Percentiles rank a stretch among this genome's conserved stretches.
phyloP scores from a whole-genome alignment of 2,888 invertebrate species.

The Phortica okadai region DNA sequence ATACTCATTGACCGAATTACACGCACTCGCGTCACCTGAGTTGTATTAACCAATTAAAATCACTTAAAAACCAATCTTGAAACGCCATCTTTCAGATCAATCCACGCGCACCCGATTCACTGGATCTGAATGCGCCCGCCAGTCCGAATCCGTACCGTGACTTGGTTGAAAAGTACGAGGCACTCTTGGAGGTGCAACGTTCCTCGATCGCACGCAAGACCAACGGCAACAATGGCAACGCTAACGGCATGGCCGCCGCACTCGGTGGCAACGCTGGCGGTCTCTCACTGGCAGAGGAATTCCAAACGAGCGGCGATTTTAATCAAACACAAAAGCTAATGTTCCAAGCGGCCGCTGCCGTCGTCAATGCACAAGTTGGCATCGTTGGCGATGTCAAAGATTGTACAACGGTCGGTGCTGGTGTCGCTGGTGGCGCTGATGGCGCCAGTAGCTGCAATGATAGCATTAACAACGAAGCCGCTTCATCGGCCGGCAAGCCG shows the following conservation, averaged over 20 bases:
- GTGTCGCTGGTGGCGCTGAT: neutral
- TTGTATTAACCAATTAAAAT: slow-evolving; percentile 26
- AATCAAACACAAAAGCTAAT: slow-evolving; percentile 75
- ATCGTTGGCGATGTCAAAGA: neutral
- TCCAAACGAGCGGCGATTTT: slow-evolving; percentile 86
- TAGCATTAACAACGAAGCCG: slow-evolving; percentile 47
- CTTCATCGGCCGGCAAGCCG: neutral
- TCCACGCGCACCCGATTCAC: slow-evolving; percentile 59
- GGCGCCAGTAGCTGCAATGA: slow-evolving; percentile 47
- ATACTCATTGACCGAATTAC: neutral
- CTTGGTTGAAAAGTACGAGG: slow-evolving; percentile 90
- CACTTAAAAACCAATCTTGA: slow-evolving; percentile 20
- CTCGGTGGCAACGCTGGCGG: slow-evolving; percentile 36
- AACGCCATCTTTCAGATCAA: slow-evolving; percentile 21
- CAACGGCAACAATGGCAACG: slow-evolving; percentile 43
- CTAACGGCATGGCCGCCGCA: slow-evolving; percentile 51
- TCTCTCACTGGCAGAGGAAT: slow-evolving; percentile 79
- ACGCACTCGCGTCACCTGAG: slow-evolving; percentile 7
- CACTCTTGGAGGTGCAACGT: slow-evolving; percentile 86
- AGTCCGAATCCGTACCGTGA: slow-evolving; percentile 84
- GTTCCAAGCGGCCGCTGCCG: slow-evolving; percentile 66
- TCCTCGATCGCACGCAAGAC: slow-evolving; percentile 79
- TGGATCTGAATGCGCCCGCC: slow-evolving; percentile 72
- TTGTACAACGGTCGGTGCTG: neutral
- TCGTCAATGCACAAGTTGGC: slow-evolving; percentile 58